Conservation (phyloP, 2,888 invertebrate species). For the Coelinius sp. region DNA sequence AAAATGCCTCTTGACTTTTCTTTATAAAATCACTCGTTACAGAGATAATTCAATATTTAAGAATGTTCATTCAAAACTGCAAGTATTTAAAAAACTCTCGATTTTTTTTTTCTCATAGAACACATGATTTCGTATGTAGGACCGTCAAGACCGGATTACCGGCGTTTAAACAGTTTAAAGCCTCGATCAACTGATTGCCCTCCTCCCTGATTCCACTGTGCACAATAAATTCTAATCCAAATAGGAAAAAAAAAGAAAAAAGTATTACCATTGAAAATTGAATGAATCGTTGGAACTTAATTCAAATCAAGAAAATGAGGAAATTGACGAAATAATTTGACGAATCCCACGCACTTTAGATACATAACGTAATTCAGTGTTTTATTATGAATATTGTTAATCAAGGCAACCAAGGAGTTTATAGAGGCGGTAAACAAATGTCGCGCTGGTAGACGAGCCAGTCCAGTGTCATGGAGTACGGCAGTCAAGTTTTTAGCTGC, state of each 20-base stretch:
- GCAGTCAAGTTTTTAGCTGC: slow-evolving; percentile 94
- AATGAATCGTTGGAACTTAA: neutral
- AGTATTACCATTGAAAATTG: neutral
- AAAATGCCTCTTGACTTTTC: too few relatives aligned
- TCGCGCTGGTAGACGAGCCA: slow-evolving; percentile 73
- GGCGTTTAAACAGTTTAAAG: slow-evolving; percentile 50
- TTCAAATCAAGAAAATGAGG: slow-evolving; percentile 3
- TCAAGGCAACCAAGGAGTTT: slow-evolving; percentile 86
- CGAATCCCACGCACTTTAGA: neutral
- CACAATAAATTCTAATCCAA: neutral
- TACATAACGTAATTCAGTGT: slow-evolving; percentile 7
- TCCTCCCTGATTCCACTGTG: neutral
- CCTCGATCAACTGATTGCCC: slow-evolving; percentile 45
- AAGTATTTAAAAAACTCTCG: too few relatives aligned
- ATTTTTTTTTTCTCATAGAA: too few relatives aligned
- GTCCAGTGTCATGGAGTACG: slow-evolving; percentile 85
- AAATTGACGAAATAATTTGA: slow-evolving; percentile 5
- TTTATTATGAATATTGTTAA: slow-evolving; percentile 11
- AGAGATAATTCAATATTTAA: too few relatives aligned
- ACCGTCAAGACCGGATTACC: slow-evolving; percentile 47
- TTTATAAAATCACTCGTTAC: too few relatives aligned
- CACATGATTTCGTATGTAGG: slow-evolving; percentile 8
- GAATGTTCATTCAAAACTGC: too few relatives aligned
- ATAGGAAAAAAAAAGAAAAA: neutral
- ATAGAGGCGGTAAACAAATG: slow-evolving; percentile 81